phyloP scores from a whole-genome alignment of 2,888 invertebrate species.

The Parascotia fuliginaria region DNA sequence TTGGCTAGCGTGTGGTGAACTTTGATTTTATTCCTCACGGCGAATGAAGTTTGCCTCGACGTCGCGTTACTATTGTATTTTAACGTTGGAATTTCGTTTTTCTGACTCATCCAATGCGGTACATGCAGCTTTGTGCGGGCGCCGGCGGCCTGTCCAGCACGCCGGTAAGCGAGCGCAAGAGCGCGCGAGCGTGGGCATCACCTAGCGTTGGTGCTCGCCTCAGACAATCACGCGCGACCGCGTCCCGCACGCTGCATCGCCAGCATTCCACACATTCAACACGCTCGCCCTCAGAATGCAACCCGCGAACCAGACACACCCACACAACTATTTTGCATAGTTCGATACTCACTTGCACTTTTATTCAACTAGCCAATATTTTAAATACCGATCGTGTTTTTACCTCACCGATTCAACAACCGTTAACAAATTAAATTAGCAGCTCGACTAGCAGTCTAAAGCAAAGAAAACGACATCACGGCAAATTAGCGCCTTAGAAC shows the following conservation, averaged over 20 bases:
- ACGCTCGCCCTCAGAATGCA: conserved; percentile 79
- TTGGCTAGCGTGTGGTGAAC: conserved; percentile 74
- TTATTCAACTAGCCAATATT: conserved; percentile 16
- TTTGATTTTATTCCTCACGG: conserved; percentile 51
- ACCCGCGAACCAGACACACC: conserved; percentile 67
- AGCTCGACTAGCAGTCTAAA: conserved; percentile 41
- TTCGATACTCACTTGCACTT: conserved; percentile 58
- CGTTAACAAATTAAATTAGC: conserved; percentile 27
- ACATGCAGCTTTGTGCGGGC: conserved; percentile 74
- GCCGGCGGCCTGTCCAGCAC: conserved; percentile 63
- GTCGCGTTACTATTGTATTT: conserved; percentile 55
- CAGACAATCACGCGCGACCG: conserved; percentile 58
- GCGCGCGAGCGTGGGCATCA: conserved; percentile 16
- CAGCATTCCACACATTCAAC: conserved; percentile 77
- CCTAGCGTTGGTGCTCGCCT: conserved; percentile 15
- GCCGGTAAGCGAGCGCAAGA: conserved; percentile 63
- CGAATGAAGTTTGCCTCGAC: conserved; percentile 39
- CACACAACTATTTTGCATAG: conserved; percentile 77
- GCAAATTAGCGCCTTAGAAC: conserved; percentile 64
- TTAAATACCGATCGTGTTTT: conserved; percentile 18
- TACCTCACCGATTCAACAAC: conserved; percentile 23
- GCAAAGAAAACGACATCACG: conserved; percentile 53
- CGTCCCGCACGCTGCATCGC: conserved; percentile 61
- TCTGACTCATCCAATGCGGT: conserved; percentile 83
- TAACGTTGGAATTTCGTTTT: conserved; percentile 70